A percentile compares a stretch with the other conserved stretches of the same genome.
Evolutionary conservation across 2,888 invertebrate genomes (phyloP).

Genomic region (Erebia epiphron): DNA sequence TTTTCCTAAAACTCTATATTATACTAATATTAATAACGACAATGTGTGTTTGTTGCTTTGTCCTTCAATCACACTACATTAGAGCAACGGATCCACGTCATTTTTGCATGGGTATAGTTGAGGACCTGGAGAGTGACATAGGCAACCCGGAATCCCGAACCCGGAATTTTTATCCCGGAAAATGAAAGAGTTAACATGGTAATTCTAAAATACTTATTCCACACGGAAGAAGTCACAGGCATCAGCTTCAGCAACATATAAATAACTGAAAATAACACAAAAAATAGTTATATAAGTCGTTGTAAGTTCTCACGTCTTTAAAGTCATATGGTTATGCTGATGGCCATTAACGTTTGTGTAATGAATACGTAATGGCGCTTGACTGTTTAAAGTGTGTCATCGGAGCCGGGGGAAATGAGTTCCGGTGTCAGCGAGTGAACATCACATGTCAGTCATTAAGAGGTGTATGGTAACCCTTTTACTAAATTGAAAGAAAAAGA

Average conservation of each 20-base stretch:
- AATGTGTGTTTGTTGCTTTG: no score
- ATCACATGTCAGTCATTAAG: slow-evolving; percentile 19
- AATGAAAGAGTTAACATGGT: no score
- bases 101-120: no score
- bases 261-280: not conserved
- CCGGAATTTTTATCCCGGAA: no score
- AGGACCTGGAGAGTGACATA: no score
- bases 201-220: no score
- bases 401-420: slow-evolving; percentile 36
- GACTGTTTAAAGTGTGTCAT: slow-evolving; percentile 25
- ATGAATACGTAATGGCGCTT: slow-evolving; percentile 24
- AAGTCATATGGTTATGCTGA: slow-evolving; percentile 12
- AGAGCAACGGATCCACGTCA: no score
- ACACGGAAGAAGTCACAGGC: no score
- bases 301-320: slow-evolving; percentile 8
- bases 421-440: slow-evolving; percentile 30
- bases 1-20: no score
- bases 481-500: slow-evolving; percentile 6
- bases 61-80: no score
- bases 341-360: slow-evolving; percentile 10
- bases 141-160: no score
- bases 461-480: slow-evolving; percentile 12
- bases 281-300: not conserved
- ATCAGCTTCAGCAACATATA: not conserved
- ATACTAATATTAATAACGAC: no score